Evolutionary conservation across 2,888 invertebrate species (phyloP).

Genomic region (Xanthorhoe spadicearia): DNA sequence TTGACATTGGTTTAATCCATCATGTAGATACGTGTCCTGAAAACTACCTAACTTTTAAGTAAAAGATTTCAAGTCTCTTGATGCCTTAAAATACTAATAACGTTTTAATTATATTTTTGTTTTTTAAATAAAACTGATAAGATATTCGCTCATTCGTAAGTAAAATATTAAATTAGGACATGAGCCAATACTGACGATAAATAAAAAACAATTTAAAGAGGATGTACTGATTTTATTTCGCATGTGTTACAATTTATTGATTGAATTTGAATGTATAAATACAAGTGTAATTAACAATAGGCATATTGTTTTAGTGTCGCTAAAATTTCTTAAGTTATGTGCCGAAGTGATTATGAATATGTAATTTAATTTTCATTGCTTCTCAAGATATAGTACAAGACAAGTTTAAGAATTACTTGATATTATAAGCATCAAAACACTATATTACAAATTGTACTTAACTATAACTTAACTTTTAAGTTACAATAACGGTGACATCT

Average conservation of each 20-base stretch:
- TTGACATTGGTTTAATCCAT: not conserved
- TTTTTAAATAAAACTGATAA: no score
- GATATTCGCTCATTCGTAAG: no score
- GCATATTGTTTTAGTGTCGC: conserved; percentile 61
- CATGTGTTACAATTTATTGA: conserved; percentile 67
- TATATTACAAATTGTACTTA: conserved; percentile 43
- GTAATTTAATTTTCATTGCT: conserved; percentile 41
- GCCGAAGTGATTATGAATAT: conserved; percentile 69
- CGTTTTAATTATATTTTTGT: no score
- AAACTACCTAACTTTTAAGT: no score
- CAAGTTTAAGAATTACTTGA: conserved; percentile 40
- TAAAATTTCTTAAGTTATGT: conserved; percentile 66
- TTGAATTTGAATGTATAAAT: conserved; percentile 63
- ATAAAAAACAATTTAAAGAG: conserved; percentile 47
- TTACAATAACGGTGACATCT: conserved; percentile 41
- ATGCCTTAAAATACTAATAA: no score
- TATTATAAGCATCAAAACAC: conserved; percentile 41
- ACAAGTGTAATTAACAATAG: conserved; percentile 67
- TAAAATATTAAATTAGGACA: no score
- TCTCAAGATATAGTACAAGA: conserved; percentile 44
- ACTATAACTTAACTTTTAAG: conserved; percentile 40
- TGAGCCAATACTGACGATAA: conserved; percentile 10
- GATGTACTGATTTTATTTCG: conserved; percentile 71
- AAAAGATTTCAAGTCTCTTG: no score
- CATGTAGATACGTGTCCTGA: no score